Percentiles rank a stretch among this genome's conserved stretches.
Conservation (phyloP, 2,113 vertebrate genomes). For the Lagopus muta region DNA sequence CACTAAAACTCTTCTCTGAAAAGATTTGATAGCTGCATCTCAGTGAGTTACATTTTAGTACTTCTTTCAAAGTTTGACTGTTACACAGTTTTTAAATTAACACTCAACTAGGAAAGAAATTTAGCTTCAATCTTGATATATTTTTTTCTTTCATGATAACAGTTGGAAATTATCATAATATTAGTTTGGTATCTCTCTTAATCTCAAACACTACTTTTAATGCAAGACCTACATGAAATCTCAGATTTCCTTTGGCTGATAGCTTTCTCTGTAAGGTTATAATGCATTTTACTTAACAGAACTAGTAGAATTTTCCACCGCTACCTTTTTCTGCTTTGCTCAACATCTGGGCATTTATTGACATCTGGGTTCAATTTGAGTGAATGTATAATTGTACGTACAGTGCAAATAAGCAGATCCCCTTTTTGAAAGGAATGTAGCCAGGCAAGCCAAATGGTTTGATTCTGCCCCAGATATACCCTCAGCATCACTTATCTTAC, state of each 20-base stretch:
- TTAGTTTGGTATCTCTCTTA: background rate
- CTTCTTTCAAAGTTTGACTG: background rate
- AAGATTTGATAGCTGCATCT: background rate
- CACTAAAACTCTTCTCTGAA: background rate
- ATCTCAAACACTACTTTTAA: background rate
- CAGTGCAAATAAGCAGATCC: background rate
- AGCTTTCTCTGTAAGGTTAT: background rate
- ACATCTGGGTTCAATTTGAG: constrained; percentile 12
- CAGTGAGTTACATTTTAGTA: background rate
- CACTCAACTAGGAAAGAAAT: background rate
- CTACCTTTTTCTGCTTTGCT: background rate
- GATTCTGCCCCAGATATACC: background rate
- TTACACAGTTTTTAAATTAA: background rate
- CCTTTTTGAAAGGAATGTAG: background rate
- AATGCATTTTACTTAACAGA: background rate
- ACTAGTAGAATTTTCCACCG: background rate
- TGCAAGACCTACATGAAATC: background rate
- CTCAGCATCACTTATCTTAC: background rate
- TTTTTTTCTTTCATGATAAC: background rate
- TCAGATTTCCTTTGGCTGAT: background rate
- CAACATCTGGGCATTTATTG: constrained; percentile 2
- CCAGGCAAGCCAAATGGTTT: background rate
- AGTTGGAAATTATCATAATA: background rate
- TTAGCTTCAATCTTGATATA: background rate
- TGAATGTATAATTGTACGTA: background rate